These are phyloP conservation scores for Ceramica pisi DNA, from an alignment of 2,888 invertebrate species.

Conservation along the genomic window DNA sequence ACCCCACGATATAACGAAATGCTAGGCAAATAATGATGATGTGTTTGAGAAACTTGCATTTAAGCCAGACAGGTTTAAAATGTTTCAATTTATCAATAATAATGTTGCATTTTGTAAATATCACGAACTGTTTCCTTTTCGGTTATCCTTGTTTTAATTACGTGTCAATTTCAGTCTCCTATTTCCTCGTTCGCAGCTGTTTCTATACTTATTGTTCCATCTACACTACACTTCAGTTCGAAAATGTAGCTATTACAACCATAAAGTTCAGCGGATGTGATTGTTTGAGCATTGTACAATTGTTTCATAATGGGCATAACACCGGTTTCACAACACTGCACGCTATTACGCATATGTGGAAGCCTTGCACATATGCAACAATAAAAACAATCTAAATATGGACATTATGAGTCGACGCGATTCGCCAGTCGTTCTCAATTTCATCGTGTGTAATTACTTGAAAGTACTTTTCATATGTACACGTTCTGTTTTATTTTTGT, in stretches of 20 bases:
- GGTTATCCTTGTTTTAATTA: conserved; percentile 17
- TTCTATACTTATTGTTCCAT: background rate
- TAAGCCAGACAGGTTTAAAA: background rate
- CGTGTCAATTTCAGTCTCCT: background rate
- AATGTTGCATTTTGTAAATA: background rate
- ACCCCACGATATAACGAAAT: too few relatives aligned
- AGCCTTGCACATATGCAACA: conserved; percentile 38
- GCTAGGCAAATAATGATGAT: too few relatives aligned
- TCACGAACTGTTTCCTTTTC: conserved; percentile 8
- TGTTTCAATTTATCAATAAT: background rate
- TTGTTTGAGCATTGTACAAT: conserved; percentile 46
- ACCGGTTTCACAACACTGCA: conserved; percentile 52
- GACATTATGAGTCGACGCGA: conserved; percentile 30
- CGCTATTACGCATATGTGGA: conserved; percentile 27
- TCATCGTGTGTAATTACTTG: conserved; percentile 40
- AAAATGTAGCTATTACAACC: conserved; percentile 20
- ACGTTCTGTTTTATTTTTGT: conserved; percentile 27
- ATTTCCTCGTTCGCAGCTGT: conserved; percentile 24
- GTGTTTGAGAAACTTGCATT: background rate
- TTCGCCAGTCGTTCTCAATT: conserved; percentile 24
- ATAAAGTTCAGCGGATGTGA: conserved; percentile 49
- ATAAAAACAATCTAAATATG: conserved; percentile 57
- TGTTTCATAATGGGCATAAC: conserved; percentile 56
- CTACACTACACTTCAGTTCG: conserved; percentile 1
- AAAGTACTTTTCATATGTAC: conserved; percentile 21